These are phyloP conservation scores for Graptemys geographica DNA, from an alignment of 2,797 vertebrate species.

Conservation along the genomic window DNA sequence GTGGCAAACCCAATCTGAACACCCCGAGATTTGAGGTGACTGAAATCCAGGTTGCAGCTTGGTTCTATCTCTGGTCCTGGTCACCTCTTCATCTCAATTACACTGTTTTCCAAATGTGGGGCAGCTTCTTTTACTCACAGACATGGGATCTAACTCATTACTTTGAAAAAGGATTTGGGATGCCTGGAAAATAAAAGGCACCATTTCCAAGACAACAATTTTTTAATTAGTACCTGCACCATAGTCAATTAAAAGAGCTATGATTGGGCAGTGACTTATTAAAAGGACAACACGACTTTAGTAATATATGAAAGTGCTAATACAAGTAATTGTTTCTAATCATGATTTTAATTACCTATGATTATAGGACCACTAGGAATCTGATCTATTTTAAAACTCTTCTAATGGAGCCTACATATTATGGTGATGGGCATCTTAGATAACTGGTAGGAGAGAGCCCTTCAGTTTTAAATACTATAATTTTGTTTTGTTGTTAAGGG, in stretches of 20 bases:
- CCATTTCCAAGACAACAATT: not conserved
- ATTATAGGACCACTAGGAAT: fast-evolving
- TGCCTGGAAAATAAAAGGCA: not conserved
- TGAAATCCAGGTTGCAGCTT: fast-evolving
- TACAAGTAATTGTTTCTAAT: not conserved
- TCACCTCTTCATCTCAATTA: not conserved
- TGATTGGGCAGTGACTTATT: not conserved
- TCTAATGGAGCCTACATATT: not conserved
- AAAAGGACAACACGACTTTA: not conserved
- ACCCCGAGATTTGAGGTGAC: not conserved
- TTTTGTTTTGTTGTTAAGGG: not conserved
- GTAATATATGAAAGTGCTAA: not conserved
- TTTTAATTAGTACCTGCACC: not conserved
- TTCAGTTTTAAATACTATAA: not conserved
- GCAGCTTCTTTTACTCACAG: fast-evolving
- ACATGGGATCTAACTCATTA: fast-evolving
- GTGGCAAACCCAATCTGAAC: not conserved
- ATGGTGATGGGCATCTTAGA: not conserved
- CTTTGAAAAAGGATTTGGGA: not conserved
- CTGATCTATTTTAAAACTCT: not conserved
- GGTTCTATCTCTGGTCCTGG: not conserved
- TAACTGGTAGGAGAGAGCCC: not conserved
- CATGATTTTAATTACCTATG: not conserved
- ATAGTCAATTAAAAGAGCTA: not conserved
- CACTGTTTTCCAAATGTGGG: not conserved